Conservation (phyloP, 2,888 invertebrate genomes). For the Sceliomorpha sp. region DNA sequence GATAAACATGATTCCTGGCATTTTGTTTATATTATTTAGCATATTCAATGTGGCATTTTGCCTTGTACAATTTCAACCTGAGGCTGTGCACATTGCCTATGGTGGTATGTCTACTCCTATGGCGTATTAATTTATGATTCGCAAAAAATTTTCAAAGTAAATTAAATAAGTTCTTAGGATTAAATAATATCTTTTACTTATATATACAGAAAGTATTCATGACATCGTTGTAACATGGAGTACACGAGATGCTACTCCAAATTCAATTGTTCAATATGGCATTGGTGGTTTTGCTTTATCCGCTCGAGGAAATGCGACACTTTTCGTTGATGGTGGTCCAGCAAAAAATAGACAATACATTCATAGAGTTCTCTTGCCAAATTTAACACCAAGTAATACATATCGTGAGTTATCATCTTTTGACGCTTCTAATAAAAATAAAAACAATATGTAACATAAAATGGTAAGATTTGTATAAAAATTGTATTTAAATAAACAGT, state of each 20-base stretch:
- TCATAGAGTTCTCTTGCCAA: slow-evolving; percentile 86
- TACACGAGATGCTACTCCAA: slow-evolving; percentile 85
- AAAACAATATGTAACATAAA: neutral
- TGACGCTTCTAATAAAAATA: neutral
- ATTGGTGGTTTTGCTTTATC: slow-evolving; percentile 82
- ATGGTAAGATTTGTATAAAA: slow-evolving; percentile 1
- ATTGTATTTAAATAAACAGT: too few species aligned
- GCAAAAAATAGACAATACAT: slow-evolving; percentile 85
- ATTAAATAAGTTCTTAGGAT: neutral
- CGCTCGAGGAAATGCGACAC: slow-evolving; percentile 82
- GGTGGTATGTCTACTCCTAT: too few species aligned
- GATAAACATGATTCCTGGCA: slow-evolving; percentile 2
- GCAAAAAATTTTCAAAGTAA: slow-evolving; percentile 6
- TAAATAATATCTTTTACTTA: slow-evolving; percentile 2
- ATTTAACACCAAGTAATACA: slow-evolving; percentile 84
- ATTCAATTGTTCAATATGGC: slow-evolving; percentile 89
- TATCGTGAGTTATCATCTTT: slow-evolving; percentile 82
- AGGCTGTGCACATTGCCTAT: slow-evolving; percentile 86
- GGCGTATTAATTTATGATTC: too few species aligned
- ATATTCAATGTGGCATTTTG: slow-evolving; percentile 25
- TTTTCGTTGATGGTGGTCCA: slow-evolving; percentile 89
- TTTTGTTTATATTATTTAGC: neutral
- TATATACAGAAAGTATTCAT: slow-evolving; percentile 82
- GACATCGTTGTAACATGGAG: slow-evolving; percentile 92
- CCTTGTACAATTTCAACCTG: slow-evolving; percentile 82